Base-by-base conservation (phyloP, 2,797 vertebrate genomes). In the Notolabrus celidotus region DNA sequence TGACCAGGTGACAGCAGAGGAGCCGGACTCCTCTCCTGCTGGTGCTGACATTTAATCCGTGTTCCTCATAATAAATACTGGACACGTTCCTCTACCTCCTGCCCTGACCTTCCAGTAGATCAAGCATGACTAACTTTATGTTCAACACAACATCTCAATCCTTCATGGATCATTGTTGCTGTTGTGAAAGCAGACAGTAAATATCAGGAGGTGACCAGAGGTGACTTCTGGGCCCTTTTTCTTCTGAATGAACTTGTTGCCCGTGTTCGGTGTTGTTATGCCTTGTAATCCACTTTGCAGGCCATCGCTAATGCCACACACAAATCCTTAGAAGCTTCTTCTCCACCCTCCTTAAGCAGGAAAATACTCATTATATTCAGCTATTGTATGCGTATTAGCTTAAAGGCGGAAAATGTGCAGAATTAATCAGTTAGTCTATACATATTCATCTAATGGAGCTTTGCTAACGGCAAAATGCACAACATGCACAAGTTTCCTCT, bases 31-130 rank as follows among this genome's bases (percentile, higher is more conserved):
- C 34, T 29, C 34, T 43, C 20, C 46, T 50, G 71, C 63, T 49
- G 38, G 19, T 17, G 59, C 61, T 88, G 84, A 85, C 63, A 71
- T 88, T 87, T 82, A 43, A 53, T 50, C 57, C 45, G 43, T 74
- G 57, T 63, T 75, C 23, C 55, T 25, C 12, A 60, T 74, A 68
- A 60, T 74, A 68, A 80, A 79, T 22, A 78, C 16, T 42, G 25
- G 36, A 33, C 51, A 27, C 46, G 22, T 16, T 8, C 46, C 22
- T 12, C 12, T 2, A 7, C 8, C 22, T 15, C 6, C 46, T 25
- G 2, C 10, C 47, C 34, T 25, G 45, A 64, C 58, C 52, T 64
- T 0, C 55, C 36, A 41, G 33, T 25, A 43, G 46, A 61, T 43
- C 45, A 23, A 65, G 39, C 56, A 29, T 0, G 8, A 4, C 31